Base-by-base conservation (phyloP, 1,140 invertebrate genomes). In the Lysiphlebus fabarum region DNA sequence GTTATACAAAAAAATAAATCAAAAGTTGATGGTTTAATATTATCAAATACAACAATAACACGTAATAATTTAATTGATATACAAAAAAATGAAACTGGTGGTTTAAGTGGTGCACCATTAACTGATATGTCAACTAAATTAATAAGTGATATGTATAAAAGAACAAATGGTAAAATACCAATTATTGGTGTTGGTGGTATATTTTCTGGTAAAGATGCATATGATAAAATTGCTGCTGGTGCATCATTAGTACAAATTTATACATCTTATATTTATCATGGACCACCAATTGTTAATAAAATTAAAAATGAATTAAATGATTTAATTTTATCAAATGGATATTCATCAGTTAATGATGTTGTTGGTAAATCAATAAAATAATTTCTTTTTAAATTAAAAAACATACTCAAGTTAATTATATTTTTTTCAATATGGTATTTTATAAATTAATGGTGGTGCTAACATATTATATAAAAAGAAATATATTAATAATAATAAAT, bases 31-130 rank as follows among this genome's bases (percentile, higher is more conserved):
- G 98, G 97, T 1, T 73, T 99, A 5, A 90, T 99, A 55, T 85
- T 99, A 8, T 90, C 90, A 1, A 99, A 99, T 75, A 99, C 97
- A 7, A 99, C 96, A 1, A 79, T 92, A 34, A 76, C 83, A 6
- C 82, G 96, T 57, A 83, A 70, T 43, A 77, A 80, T 67, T 70
- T 87, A 12, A 66, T 65, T 43, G 76, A 73, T 65, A 51, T 75
- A 2, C 81, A 82, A 44, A 75, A 77, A 62, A 57, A 70, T 38
- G 90, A 98, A 82, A 70, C 55, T 8, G 96, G 96, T 5, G 96
- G 96, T 0, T 76, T 99, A 0, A 98, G 95, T 83, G 96, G 96
- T 0, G 81, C 82, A 64, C 96, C 96, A 8, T 74, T 99, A 7
- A 85, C 82, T 67, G 76, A 89, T 17, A 80, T 88, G 53, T 94